Evolutionary conservation across 2,113 vertebrate species (phyloP), one percentile per base, ranked within the genome.

Genomic region (Perccottus glenii): DNA sequence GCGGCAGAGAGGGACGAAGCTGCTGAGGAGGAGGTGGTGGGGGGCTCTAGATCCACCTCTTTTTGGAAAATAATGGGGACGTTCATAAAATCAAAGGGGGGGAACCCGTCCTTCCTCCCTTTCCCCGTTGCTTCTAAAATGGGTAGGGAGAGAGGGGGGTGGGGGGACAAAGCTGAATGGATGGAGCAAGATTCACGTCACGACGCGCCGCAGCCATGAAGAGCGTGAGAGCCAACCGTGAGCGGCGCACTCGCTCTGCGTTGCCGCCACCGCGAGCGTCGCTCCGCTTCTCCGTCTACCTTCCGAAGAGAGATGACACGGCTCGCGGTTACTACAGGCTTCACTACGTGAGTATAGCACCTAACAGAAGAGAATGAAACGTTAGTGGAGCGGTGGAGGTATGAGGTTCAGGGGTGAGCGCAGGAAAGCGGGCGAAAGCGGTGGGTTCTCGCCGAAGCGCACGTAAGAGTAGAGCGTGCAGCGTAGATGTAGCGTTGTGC

Each of bases 131-230:
- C 51, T 27, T 55, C 50, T 53, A 27, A 35, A 53, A 53, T 33
- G 19, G 32, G 27, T 2, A 27, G 19, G 19, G 19, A 27, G 19
- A 3, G 19, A n/a, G 81, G 73, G 56, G 58, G 83, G 64, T 78
- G 67, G 9, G 33, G 14, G 12, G 12, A 14, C 19, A 84, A 91
- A 90, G 86, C 93, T 94, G 94, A 95, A 92, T 94, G 93, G 94
- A 93, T 84, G 91, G 91, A 84, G 84, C 86, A 77, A 73, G 64
- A 76, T 83, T 88, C 81, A 94, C 94, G 94, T 96, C 95, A 96
- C 89, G 67, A 47, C 52, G 78, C 83, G 89, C 90, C 48, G 93
- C 94, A 90, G 85, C 90, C 92, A 91, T 87, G 92, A 84, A 90
- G 89, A 89, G 38, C 55, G 38, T 36, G 1, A 14, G 55, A 58